Percentiles rank a stretch among this genome's conserved stretches.
Conservation (phyloP, 2,888 invertebrate species). For the Ametastegia equiseti region DNA sequence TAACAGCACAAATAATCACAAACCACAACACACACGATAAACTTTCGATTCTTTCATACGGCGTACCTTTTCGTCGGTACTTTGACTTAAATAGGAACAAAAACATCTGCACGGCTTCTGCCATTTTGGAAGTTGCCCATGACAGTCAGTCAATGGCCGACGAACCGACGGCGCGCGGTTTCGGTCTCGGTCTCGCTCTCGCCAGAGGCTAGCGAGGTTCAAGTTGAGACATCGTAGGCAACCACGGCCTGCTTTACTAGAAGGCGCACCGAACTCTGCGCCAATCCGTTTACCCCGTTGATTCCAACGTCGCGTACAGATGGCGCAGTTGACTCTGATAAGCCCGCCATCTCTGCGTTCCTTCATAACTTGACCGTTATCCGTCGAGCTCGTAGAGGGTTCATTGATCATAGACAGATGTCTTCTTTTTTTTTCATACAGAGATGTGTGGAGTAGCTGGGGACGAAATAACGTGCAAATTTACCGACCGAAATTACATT, state of each 20-base stretch:
- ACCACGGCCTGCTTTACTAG: not conserved
- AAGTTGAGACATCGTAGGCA: not conserved
- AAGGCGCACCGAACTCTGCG: slow-evolving; percentile 8
- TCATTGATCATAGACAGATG: not conserved
- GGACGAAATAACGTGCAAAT: too few species aligned
- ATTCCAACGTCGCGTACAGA: not conserved
- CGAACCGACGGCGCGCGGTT: slow-evolving; percentile 53
- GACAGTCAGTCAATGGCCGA: slow-evolving; percentile 66
- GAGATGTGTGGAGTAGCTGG: too few species aligned
- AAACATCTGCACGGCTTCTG: slow-evolving; percentile 91
- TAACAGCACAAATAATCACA: slow-evolving; percentile 65
- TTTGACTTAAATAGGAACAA: slow-evolving; percentile 91
- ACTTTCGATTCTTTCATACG: slow-evolving; percentile 52
- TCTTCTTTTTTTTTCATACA: too few species aligned
- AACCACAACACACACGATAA: slow-evolving; percentile 58
- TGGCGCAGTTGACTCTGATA: not conserved
- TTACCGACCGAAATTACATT: too few species aligned
- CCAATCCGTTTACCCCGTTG: not conserved
- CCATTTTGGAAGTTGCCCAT: slow-evolving; percentile 83
- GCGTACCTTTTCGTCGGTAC: slow-evolving; percentile 86
- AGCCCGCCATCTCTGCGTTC: not conserved
- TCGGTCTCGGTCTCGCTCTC: not conserved
- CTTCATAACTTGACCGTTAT: not conserved
- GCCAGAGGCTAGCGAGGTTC: slow-evolving; percentile 10
- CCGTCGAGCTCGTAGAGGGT: not conserved